A percentile compares a stretch with the other conserved stretches of the same genome.
These are phyloP conservation scores for Bradypus variegatus DNA, from an alignment of 2,797 vertebrate species.

Conservation along the genomic window DNA sequence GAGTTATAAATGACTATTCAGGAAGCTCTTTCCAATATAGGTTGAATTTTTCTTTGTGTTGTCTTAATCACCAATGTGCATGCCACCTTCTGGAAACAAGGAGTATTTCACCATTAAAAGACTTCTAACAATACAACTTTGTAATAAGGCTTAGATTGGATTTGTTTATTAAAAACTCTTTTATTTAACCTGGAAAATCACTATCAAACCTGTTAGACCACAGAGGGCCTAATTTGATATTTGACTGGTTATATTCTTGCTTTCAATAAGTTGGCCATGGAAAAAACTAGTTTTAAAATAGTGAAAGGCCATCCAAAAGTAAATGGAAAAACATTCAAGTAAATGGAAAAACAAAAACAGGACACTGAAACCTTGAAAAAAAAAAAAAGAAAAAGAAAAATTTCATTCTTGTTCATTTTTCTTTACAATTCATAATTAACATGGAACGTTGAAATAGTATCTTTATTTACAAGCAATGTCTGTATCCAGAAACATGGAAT, in stretches of 20 bases:
- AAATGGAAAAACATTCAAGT: background rate
- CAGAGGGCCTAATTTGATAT: background rate
- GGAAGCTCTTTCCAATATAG: background rate
- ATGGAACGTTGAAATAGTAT: background rate
- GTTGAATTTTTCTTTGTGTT: background rate
- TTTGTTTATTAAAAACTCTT: background rate
- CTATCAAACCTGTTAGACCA: background rate
- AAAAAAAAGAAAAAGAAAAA: background rate
- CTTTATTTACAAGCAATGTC: constrained; percentile 9
- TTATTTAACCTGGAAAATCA: background rate
- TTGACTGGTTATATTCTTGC: background rate
- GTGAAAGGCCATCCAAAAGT: background rate
- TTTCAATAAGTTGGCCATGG: background rate
- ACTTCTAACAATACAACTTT: background rate
- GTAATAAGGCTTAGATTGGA: background rate
- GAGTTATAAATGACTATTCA: background rate
- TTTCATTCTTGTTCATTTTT: background rate
- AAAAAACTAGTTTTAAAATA: constrained; percentile 26
- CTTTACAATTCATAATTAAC: background rate
- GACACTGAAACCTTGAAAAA: background rate
- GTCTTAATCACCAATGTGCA: background rate
- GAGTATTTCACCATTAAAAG: constrained; percentile 40
- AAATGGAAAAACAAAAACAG: background rate
- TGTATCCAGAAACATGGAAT: background rate
- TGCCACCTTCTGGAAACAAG: constrained; percentile 59